Conservation (phyloP, 2,113 vertebrate genomes). For the Apistogramma diplotaenia region DNA sequence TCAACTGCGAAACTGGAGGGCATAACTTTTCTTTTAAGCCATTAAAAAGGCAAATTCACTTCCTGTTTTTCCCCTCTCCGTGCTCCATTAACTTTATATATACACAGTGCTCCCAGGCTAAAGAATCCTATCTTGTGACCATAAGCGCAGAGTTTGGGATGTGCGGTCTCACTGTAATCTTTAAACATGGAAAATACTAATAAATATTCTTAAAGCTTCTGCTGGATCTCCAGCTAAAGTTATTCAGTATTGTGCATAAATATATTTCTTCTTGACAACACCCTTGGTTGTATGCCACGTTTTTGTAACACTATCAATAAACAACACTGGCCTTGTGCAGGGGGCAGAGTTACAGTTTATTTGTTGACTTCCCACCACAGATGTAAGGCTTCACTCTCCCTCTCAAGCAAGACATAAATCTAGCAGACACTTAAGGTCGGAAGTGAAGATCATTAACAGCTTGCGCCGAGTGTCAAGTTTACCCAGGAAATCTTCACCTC, state of each 20-base stretch:
- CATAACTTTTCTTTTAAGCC: conserved; percentile 30
- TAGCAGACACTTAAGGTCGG: conserved; percentile 30
- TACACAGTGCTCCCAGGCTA: conserved; percentile 7
- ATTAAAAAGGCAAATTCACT: conserved; percentile 32
- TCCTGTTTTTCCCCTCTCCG: neutral
- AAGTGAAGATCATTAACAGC: conserved; percentile 29
- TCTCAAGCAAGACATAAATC: conserved; percentile 44
- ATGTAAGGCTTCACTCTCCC: conserved; percentile 19
- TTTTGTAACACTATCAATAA: conserved; percentile 23
- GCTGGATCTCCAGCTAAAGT: neutral
- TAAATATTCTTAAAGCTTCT: conserved; percentile 19
- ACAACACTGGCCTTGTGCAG: conserved; percentile 32
- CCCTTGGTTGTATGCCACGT: neutral
- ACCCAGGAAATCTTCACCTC: conserved; percentile 30
- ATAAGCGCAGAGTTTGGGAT: neutral
- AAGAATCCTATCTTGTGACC: conserved; percentile 24
- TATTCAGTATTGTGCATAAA: neutral
- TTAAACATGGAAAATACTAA: conserved; percentile 21
- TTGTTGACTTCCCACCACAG: conserved; percentile 34
- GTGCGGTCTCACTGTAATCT: conserved; percentile 25
- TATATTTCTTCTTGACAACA: conserved; percentile 13
- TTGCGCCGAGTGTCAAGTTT: conserved; percentile 3
- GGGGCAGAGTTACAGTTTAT: conserved; percentile 48
- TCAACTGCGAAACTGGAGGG: conserved; percentile 6
- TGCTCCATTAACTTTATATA: conserved; percentile 38